These are phyloP conservation scores for Caenorhabditis inopinata DNA, from an alignment of 1,140 invertebrate genomes.

Conservation along the genomic window DNA sequence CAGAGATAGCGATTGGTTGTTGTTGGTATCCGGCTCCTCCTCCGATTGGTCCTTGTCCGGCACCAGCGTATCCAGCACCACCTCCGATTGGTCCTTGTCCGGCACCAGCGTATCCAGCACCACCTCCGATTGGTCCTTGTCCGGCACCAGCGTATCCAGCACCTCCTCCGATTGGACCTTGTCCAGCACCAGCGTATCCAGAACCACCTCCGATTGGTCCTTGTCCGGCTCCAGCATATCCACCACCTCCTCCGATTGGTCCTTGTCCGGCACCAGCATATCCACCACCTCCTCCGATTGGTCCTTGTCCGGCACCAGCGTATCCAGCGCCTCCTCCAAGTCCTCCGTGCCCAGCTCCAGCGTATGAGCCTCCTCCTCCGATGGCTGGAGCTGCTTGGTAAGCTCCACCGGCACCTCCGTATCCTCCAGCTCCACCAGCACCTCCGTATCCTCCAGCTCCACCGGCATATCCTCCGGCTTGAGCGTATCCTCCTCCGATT, in stretches of 20 bases:
- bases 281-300: neutral
- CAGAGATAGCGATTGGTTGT: no score
- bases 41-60: neutral
- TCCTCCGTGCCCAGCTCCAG: slow-evolving; percentile 8
- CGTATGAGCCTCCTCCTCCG: slow-evolving; percentile 28
- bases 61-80: no score
- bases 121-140: neutral
- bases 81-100: neutral
- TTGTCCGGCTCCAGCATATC: neutral
- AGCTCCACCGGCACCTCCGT: neutral
- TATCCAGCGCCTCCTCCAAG: slow-evolving; percentile 6
- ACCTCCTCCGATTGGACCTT: neutral
- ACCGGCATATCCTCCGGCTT: neutral
- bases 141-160: neutral
- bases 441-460: slow-evolving; percentile 3
- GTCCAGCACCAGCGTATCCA: neutral
- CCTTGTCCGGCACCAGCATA: neutral
- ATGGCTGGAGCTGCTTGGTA: slow-evolving; percentile 22
- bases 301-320: neutral
- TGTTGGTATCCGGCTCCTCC: slow-evolving; percentile 9
- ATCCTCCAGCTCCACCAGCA: neutral
- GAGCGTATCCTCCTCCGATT: slow-evolving; percentile 5
- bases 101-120: neutral
- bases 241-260: neutral
- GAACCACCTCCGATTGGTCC: neutral